Conservation (phyloP, 2,113 vertebrate species). For the Lamprotornis superbus region DNA sequence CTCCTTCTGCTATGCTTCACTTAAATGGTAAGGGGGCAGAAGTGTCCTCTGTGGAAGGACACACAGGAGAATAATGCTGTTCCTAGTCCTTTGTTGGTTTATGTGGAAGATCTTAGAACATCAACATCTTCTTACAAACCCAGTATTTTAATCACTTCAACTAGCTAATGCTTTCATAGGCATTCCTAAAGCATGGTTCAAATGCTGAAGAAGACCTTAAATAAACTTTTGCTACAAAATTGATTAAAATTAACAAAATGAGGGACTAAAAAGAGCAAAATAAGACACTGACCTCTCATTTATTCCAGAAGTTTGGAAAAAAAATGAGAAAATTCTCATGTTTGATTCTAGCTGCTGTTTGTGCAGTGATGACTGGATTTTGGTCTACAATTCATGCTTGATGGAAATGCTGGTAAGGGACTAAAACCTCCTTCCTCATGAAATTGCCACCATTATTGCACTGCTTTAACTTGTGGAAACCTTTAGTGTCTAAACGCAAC, state of each 20-base stretch:
- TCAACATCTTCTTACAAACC: not conserved
- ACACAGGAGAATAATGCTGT: not conserved
- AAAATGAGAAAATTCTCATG: accelerated
- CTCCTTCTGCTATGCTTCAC: not conserved
- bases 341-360: not conserved
- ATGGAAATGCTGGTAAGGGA: not conserved
- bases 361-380: not conserved
- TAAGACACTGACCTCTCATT: not conserved
- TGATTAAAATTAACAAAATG: not conserved
- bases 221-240: not conserved
- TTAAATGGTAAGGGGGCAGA: not conserved
- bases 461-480: not conserved
- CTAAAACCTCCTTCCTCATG: not conserved
- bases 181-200: not conserved
- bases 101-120: not conserved
- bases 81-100: not conserved
- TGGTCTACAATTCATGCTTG: not conserved
- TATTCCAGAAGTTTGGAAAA: not conserved
- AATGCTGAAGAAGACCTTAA: not conserved
- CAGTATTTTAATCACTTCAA: not conserved
- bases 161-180: not conserved
- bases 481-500: not conserved
- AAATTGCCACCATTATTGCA: not conserved
- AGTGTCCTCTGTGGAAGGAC: not conserved
- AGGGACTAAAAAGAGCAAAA: not conserved